Percentiles rank a stretch among this genome's conserved stretches.
phyloP scores from a whole-genome alignment of 2,797 vertebrate species.

The Epinephelus malabaricus region DNA sequence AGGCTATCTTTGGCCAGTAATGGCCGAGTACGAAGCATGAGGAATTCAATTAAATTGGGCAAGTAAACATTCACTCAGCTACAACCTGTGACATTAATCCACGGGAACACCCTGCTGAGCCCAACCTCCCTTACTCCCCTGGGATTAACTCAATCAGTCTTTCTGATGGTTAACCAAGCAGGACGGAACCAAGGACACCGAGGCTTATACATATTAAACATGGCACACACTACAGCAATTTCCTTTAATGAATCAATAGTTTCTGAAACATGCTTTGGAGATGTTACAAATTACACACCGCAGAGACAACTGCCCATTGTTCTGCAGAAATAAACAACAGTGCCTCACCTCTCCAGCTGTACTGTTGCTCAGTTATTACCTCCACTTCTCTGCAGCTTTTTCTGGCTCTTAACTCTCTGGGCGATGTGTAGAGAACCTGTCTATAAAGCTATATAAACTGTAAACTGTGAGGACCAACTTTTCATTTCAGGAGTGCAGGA shows the following conservation, averaged over 20 bases:
- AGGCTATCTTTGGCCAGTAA: conserved; percentile 64
- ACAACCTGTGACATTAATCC: conserved; percentile 75
- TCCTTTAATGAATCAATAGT: conserved; percentile 8
- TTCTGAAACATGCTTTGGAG: conserved; percentile 19
- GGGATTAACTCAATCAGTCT: conserved; percentile 56
- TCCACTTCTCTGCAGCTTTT: conserved; percentile 20
- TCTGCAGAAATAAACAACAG: conserved; percentile 28
- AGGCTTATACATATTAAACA: conserved; percentile 24
- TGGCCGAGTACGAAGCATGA: conserved; percentile 65
- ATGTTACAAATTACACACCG: conserved; percentile 18
- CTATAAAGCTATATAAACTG: conserved; percentile 17
- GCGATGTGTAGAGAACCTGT: conserved; percentile 15
- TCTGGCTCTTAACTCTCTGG: conserved; percentile 15
- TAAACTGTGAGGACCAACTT: conserved; percentile 36
- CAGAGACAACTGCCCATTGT: conserved; percentile 19
- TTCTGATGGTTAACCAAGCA: conserved; percentile 53
- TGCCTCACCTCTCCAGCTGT: conserved; percentile 18
- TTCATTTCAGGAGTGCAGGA: conserved; percentile 37
- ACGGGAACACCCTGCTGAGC: conserved; percentile 40
- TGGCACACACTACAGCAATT: conserved; percentile 16
- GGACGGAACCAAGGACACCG: conserved; percentile 17
- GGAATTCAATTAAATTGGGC: conserved; percentile 76
- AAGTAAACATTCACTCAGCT: conserved; percentile 74
- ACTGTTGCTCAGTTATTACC: conserved; percentile 20
- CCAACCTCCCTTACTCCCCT: conserved; percentile 33